Base-by-base conservation (phyloP, 2,888 invertebrate genomes). In the Chesias legatella region DNA sequence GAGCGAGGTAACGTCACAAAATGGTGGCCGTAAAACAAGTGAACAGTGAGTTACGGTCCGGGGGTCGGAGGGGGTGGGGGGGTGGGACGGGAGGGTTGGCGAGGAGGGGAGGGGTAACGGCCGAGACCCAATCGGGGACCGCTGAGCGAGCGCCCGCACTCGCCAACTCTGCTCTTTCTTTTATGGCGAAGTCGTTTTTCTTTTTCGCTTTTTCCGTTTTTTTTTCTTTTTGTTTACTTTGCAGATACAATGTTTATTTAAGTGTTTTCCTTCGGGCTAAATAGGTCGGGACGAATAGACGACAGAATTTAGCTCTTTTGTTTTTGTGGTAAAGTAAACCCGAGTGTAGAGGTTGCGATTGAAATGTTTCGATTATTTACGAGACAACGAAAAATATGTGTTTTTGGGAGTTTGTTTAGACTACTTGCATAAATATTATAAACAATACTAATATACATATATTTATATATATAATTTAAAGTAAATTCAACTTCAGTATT, bases 11-110 rank as follows among this genome's bases (percentile, higher is more conserved):
- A 83, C 86, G 88, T 86, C 86, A 88, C 86, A 88, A 88, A 83
- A 88, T 88, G 86, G 86, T 86, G 78, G 84, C 85, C 81, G 78
- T 88, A 86, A 86, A 86, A 79, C 88, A 85, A 88, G 86, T 84
- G 86, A 88, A 88, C 79, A 84, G 88, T 85, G 88, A 86, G 88
- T 88, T 84, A 88, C 81, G 76, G 81, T 70, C 75, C 71, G 72
- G 56, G 58, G 60, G 52, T 61, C 58, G 64, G 63, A 64, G 51
- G 49, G 60, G 58, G 45, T 56, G 48, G 45, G 53, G 60, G 57
- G 58, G 59, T 59, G 60, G 59, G n/a, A n/a, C n/a, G n/a, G 48
- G 45, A 53, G 60, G 57, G 58, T 58, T 59, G 60, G 59, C 60
- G 55, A 17, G 55, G 48, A 47, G 53, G 58, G 56, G 63, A 60